Percentiles rank a stretch among this genome's conserved stretches.
These are phyloP conservation scores for Papilio xuthus DNA, from an alignment of 1,140 invertebrate species.

Conservation along the genomic window DNA sequence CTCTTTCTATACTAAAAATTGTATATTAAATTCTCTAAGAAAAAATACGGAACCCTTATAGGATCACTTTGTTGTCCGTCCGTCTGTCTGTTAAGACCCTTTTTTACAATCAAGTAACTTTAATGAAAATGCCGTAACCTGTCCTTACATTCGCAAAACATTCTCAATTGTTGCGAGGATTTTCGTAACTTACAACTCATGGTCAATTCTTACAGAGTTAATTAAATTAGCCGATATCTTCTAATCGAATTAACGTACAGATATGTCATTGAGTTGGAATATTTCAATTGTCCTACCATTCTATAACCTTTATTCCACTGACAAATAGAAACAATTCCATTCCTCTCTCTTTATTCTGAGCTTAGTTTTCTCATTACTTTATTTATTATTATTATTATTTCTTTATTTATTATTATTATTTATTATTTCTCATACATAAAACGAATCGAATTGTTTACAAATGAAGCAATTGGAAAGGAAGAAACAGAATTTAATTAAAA, in stretches of 20 bases:
- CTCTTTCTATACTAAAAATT: background rate
- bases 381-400: too few relatives aligned
- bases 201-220: conserved; percentile 9
- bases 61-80: too few relatives aligned
- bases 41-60: too few relatives aligned
- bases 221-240: background rate
- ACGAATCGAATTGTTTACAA: too few relatives aligned
- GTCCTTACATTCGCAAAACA: conserved; percentile 10
- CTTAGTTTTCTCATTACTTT: too few relatives aligned
- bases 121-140: background rate
- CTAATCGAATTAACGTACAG: background rate
- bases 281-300: background rate
- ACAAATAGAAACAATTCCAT: too few relatives aligned
- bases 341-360: too few relatives aligned
- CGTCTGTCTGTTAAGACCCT: too few relatives aligned
- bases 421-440: too few relatives aligned
- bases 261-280: background rate
- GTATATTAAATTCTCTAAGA: background rate
- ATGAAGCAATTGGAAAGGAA: too few relatives aligned
- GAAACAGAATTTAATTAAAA: background rate
- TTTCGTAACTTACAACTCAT: background rate
- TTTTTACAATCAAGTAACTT: background rate
- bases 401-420: too few relatives aligned
- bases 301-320: background rate
- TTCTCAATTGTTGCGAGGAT: background rate